Conservation (phyloP, 2,888 invertebrate genomes). For the Polylopha cassiicola region DNA sequence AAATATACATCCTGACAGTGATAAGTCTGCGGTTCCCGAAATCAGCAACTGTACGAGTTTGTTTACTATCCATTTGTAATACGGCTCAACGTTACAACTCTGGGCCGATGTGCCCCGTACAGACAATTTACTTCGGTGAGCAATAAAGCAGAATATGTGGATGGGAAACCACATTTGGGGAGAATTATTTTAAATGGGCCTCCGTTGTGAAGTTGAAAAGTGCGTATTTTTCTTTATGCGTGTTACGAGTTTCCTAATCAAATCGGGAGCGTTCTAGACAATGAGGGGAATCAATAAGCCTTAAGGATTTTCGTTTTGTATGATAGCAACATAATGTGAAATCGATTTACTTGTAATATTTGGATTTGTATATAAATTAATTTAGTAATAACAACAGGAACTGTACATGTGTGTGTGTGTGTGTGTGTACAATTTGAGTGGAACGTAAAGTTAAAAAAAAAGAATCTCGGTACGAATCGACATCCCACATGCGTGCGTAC, state of each 20-base stretch:
- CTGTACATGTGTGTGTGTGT: too few species aligned
- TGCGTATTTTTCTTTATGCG: conserved; percentile 17
- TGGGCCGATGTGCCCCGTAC: conserved; percentile 2
- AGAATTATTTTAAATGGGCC: conserved; percentile 23
- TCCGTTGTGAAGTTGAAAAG: conserved; percentile 21
- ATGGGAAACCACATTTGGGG: conserved; percentile 22
- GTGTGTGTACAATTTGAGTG: too few species aligned
- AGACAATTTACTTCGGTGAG: conserved; percentile 22
- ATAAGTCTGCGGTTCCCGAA: conserved; percentile 41
- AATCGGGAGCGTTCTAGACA: conserved; percentile 12
- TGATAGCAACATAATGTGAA: conserved; percentile 2
- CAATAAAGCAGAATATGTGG: conserved; percentile 22
- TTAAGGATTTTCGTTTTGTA: conserved; percentile 3
- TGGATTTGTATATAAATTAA: too few species aligned
- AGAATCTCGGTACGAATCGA: too few species aligned
- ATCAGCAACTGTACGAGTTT: conserved; percentile 29
- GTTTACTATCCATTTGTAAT: conserved; percentile 20
- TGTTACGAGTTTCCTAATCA: conserved; percentile 14
- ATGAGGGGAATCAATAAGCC: conserved; percentile 13
- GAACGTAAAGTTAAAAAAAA: too few species aligned
- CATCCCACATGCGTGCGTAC: conserved; percentile 26
- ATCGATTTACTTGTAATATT: not conserved
- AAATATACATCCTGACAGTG: conserved; percentile 39
- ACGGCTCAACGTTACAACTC: conserved; percentile 13
- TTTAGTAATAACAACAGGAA: too few species aligned